Conservation (phyloP, 2,888 invertebrate genomes). For the Ophonus ardosiacus region DNA sequence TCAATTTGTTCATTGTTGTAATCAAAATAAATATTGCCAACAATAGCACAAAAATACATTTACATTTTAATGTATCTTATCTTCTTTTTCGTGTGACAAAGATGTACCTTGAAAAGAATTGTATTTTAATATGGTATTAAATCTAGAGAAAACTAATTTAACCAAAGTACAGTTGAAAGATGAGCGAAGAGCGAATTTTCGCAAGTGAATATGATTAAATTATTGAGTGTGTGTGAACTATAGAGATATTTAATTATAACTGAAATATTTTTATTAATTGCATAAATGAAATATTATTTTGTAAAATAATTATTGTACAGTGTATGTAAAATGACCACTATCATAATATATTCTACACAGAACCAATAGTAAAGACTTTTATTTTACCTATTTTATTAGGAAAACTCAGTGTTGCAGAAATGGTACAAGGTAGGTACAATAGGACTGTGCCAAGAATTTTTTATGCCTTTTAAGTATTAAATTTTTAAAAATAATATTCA, state of each 20-base stretch:
- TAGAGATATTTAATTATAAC: conserved; percentile 67
- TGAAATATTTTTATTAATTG: conserved; percentile 66
- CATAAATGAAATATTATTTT: conserved; percentile 68
- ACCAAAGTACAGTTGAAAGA: conserved; percentile 69
- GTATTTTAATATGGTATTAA: conserved; percentile 72
- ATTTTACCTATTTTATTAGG: conserved; percentile 5
- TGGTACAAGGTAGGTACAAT: too few species aligned
- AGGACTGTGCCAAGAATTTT: too few species aligned
- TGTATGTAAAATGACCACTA: conserved; percentile 67
- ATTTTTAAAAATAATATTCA: too few species aligned
- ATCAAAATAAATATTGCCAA: background rate
- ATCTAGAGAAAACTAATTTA: conserved; percentile 69
- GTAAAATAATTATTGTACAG: conserved; percentile 69
- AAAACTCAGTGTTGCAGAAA: background rate
- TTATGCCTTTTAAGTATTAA: too few species aligned
- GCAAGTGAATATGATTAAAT: conserved; percentile 65
- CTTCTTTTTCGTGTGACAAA: background rate
- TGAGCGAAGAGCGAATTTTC: conserved; percentile 18
- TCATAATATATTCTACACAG: conserved; percentile 64
- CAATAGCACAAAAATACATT: background rate
- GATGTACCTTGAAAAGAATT: conserved; percentile 65
- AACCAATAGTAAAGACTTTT: conserved; percentile 39
- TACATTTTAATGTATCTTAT: background rate
- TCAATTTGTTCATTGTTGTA: background rate
- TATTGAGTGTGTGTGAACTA: conserved; percentile 66